Percentiles rank a stretch among this genome's conserved stretches.
phyloP scores from a whole-genome alignment of 1,140 invertebrate genomes.

The Coptotermes formosanus region DNA sequence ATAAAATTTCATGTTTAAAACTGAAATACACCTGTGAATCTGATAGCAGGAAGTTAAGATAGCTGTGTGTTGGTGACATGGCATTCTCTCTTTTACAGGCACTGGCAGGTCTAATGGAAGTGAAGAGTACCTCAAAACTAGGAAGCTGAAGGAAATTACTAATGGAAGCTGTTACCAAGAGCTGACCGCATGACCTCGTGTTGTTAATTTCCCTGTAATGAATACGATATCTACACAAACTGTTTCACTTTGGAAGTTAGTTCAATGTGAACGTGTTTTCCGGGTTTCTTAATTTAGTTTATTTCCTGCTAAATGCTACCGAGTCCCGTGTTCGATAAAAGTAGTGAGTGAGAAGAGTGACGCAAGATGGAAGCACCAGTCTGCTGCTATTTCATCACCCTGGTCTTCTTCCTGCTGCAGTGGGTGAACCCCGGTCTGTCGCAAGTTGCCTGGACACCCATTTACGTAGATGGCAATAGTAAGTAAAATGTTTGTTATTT shows the following conservation, averaged over 20 bases:
- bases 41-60: too few relatives aligned
- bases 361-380: constrained; percentile 1
- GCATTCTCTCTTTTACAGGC: too few relatives aligned
- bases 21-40: too few relatives aligned
- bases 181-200: neutral
- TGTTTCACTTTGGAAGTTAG: too few relatives aligned
- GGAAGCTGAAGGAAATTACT: neutral
- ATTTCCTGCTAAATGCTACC: neutral
- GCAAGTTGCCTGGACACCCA: constrained; percentile 39
- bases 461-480: constrained; percentile 39
- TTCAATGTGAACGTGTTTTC: neutral
- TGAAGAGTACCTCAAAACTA: too few relatives aligned
- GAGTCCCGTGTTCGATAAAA: neutral
- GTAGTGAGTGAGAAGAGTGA: neutral
- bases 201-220: too few relatives aligned
- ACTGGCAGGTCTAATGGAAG: too few relatives aligned
- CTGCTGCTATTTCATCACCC: neutral
- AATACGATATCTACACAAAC: too few relatives aligned
- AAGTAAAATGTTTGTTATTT: constrained; percentile 26
- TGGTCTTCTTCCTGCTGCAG: neutral
- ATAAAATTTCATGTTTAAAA: too few relatives aligned
- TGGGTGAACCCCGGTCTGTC: constrained; percentile 23
- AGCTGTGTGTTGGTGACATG: too few relatives aligned
- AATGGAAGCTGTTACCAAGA: neutral
- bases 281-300: neutral